These are phyloP conservation scores for Spisula subtruncata DNA, from an alignment of 2,888 invertebrate genomes.

Conservation along the genomic window DNA sequence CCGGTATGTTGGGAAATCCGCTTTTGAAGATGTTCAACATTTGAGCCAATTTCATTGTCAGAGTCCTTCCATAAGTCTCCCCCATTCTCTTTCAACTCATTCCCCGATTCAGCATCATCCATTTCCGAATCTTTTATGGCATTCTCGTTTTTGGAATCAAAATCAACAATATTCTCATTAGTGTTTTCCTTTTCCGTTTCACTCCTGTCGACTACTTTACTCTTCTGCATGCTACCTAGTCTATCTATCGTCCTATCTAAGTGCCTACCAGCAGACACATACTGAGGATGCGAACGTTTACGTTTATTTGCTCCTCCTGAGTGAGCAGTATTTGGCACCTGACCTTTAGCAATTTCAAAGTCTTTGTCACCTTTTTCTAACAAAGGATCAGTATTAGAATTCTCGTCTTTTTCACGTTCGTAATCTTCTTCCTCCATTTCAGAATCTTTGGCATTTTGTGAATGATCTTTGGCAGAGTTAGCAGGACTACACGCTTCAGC, in stretches of 20 bases:
- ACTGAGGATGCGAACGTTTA: conserved; percentile 98
- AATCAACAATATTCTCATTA: conserved; percentile 57
- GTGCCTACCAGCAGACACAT: conserved; percentile 95
- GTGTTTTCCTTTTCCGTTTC: conserved; percentile 77
- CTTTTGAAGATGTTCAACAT: conserved; percentile 82
- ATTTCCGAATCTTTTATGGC: conserved; percentile 46
- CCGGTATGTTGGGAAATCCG: conserved; percentile 76
- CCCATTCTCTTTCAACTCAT: conserved; percentile 73
- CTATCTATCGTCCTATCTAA: conserved; percentile 81
- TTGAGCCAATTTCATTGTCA: conserved; percentile 77
- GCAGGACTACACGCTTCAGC: conserved; percentile 55
- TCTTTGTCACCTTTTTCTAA: conserved; percentile 64
- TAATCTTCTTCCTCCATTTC: conserved; percentile 61
- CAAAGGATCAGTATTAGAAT: conserved; percentile 64
- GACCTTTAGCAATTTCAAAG: conserved; percentile 49
- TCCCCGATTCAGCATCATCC: conserved; percentile 69
- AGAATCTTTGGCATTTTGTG: conserved; percentile 66
- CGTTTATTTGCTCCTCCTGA: conserved; percentile 88
- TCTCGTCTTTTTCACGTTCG: conserved; percentile 67
- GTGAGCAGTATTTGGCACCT: conserved; percentile 58
- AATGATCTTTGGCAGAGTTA: conserved; percentile 67
- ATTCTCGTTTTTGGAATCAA: conserved; percentile 45
- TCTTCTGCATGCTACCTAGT: conserved; percentile 37
- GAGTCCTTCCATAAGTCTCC: conserved; percentile 81
- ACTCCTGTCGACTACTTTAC: conserved; percentile 33